Percentiles rank a stretch among this genome's conserved stretches.
Evolutionary conservation across 2,113 vertebrate species (phyloP).

Genomic region (Petaurus breviceps): DNA sequence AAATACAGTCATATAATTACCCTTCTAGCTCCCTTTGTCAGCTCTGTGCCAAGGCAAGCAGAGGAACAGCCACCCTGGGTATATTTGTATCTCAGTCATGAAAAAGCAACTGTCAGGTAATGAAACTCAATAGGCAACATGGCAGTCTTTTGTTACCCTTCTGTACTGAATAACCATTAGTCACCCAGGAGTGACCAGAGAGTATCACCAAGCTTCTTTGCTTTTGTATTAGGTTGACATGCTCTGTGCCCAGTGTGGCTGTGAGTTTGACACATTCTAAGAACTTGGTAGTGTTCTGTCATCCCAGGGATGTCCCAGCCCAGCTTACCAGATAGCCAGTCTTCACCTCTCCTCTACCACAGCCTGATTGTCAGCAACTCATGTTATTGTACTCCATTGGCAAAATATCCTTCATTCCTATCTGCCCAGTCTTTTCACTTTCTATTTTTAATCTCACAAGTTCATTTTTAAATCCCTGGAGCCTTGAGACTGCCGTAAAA

Average conservation of each 20-base stretch:
- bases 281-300: neutral
- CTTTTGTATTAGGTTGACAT: neutral
- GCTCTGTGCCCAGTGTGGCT: neutral
- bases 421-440: neutral
- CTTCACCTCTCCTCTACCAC: neutral
- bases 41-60: constrained; percentile 27
- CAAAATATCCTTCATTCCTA: neutral
- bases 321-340: neutral
- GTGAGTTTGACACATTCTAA: neutral
- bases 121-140: neutral
- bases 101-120: constrained; percentile 20
- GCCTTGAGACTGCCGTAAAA: neutral
- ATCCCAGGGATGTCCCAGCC: neutral
- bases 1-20: neutral
- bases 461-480: rapidly evolving
- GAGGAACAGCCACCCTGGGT: constrained; percentile 19
- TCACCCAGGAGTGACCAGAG: neutral
- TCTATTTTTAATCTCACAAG: rapidly evolving
- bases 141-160: neutral
- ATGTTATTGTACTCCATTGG: neutral
- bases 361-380: neutral
- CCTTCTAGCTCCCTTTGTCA: constrained; percentile 13
- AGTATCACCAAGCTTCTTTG: neutral
- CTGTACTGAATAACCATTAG: neutral
- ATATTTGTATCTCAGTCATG: constrained; percentile 30